Base-by-base conservation (phyloP, 2,888 invertebrate genomes). In the Agrotis segetum region DNA sequence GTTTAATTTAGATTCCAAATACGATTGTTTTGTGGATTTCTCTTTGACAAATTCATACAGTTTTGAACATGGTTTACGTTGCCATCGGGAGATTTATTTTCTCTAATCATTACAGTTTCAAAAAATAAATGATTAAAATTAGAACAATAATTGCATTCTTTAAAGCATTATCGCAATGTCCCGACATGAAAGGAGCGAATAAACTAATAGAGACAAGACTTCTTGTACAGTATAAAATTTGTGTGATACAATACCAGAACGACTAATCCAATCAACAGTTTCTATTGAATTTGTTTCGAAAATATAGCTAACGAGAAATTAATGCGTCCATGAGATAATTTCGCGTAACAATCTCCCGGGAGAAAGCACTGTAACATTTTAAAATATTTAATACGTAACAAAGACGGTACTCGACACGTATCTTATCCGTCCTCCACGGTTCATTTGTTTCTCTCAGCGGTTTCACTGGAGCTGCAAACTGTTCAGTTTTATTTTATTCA, bases 371-470 rank as follows among this genome's bases (percentile, higher is more conserved):
- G 53, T 14, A n/a, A 44, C 21, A 34, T 70, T 24, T 21, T n/a
- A 13, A 34, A 34, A 34, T 49, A 34, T 52, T 19, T 21, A 71
- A 65, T 40, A n/a, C 14, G n/a, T 47, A 47, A 52, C 29, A 56
- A 60, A 50, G 50, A 24, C 47, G 21, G 21, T 55, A 29, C 66
- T 58, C 60, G 29, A 44, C 68, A 64, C 60, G 60, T 56, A 61
- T 75, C 55, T 56, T 63, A 74, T 60, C 76, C 75, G 59, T 40
- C 21, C 46, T 19, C n/a, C 55, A 52, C 62, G 19, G 76, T 76
- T 80, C 68, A 80, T 69, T 75, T 80, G 81, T 76, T 75, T 49
- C 47, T 24, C 63, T 55, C 81, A n/a, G 69, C 55, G 55, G 52
- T 64, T 81, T 21, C 34, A 52, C n/a, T 16, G 19, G 21, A 53